Percentiles rank a stretch among this genome's conserved stretches.
Evolutionary conservation across 2,888 invertebrate species (phyloP).

Genomic region (Lithophane leautieri): DNA sequence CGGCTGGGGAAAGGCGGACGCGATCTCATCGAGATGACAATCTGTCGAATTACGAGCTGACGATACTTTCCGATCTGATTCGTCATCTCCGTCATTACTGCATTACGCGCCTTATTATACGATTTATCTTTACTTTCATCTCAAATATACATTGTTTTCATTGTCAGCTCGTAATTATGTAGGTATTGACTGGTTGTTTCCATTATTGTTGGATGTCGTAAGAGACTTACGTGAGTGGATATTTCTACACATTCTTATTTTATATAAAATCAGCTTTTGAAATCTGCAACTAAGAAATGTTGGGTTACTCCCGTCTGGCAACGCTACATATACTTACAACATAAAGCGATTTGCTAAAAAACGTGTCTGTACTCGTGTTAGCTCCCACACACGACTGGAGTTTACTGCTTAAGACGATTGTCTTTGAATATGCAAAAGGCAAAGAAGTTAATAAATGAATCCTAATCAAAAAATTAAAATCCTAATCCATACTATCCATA

Average conservation of each 20-base stretch:
- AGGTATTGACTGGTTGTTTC: slow-evolving; percentile 10
- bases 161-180: slow-evolving; percentile 20
- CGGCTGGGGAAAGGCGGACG: slow-evolving; percentile 66
- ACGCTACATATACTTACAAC: too few relatives aligned
- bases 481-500: too few relatives aligned
- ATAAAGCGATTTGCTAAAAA: too few relatives aligned
- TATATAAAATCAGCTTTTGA: slow-evolving; percentile 2
- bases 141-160: slow-evolving; percentile 7
- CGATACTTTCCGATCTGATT: slow-evolving; percentile 71
- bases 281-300: neutral
- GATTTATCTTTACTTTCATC: slow-evolving; percentile 60
- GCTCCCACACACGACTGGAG: too few relatives aligned
- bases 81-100: slow-evolving; percentile 63
- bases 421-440: too few relatives aligned
- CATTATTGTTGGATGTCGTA: slow-evolving; percentile 15
- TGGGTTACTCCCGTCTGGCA: neutral
- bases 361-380: too few relatives aligned
- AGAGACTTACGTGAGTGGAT: neutral
- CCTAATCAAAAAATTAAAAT: too few relatives aligned
- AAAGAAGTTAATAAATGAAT: too few relatives aligned
- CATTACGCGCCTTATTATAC: slow-evolving; percentile 62
- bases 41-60: slow-evolving; percentile 61
- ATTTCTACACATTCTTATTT: slow-evolving; percentile 10
- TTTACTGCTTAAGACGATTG: too few relatives aligned
- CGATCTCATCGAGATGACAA: slow-evolving; percentile 64